Conservation (phyloP, 2,888 invertebrate genomes). For the Camponotus fellah region DNA sequence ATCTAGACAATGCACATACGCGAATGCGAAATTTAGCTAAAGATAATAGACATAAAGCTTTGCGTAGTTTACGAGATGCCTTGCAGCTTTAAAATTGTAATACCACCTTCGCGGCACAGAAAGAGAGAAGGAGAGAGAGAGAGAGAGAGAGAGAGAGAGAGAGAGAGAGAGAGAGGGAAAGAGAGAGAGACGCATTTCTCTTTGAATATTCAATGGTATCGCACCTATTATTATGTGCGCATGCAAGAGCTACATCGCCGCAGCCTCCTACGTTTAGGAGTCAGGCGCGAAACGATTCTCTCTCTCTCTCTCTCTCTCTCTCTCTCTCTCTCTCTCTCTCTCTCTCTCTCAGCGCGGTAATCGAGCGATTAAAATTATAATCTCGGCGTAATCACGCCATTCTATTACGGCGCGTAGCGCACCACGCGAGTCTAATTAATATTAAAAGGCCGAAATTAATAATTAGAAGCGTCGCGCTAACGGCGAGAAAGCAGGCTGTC, state of each 20-base stretch:
- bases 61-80: constrained; percentile 34
- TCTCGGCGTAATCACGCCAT: constrained; percentile 63
- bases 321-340: not conserved
- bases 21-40: constrained; percentile 37
- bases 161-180: no score
- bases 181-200: constrained; percentile 21
- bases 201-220: constrained; percentile 69
- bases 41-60: constrained; percentile 36
- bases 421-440: constrained; percentile 66
- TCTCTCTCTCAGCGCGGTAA: constrained; percentile 51
- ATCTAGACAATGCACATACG: not conserved
- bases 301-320: constrained; percentile 2
- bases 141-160: no score
- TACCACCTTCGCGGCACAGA: constrained; percentile 53
- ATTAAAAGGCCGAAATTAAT: constrained; percentile 72
- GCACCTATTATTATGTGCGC: constrained; percentile 66
- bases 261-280: constrained; percentile 34
- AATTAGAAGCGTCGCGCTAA: constrained; percentile 63
- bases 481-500: constrained; percentile 32
- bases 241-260: constrained; percentile 43
- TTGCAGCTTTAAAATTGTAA: constrained; percentile 57
- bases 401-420: constrained; percentile 43
- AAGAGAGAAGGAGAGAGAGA: not conserved
- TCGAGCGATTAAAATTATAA: constrained; percentile 74
- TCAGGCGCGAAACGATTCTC: constrained; percentile 37